Conservation (phyloP, 2,113 vertebrate species). For the Heterochromis multidens region DNA sequence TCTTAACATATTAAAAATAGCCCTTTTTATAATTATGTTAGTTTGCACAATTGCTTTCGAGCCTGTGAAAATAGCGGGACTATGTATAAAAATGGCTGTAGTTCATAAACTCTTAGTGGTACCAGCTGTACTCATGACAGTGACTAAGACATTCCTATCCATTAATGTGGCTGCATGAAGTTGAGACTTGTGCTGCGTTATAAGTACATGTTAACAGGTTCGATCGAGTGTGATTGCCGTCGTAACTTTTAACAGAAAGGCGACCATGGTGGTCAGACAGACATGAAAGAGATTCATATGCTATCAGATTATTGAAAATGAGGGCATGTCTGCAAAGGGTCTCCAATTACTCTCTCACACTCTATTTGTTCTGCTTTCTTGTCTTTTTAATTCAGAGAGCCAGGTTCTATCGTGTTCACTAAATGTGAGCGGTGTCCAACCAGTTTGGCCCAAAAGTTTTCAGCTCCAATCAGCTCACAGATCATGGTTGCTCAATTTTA, state of each 20-base stretch:
- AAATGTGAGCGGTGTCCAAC: not conserved
- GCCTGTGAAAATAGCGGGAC: not conserved
- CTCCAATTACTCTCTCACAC: not conserved
- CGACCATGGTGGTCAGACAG: not conserved
- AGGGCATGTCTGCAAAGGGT: not conserved
- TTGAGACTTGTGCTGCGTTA: not conserved
- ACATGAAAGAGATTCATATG: not conserved
- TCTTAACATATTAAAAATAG: not conserved
- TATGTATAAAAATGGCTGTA: not conserved
- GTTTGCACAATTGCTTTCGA: not conserved
- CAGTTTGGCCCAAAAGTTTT: not conserved
- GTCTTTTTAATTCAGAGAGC: not conserved
- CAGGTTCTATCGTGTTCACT: not conserved
- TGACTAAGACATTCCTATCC: not conserved
- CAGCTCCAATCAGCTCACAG: not conserved
- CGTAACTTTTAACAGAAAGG: not conserved
- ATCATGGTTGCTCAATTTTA: not conserved
- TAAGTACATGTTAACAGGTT: not conserved
- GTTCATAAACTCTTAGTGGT: not conserved
- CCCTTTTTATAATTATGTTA: not conserved
- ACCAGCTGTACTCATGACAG: not conserved
- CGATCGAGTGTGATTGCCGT: not conserved
- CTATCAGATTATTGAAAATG: not conserved
- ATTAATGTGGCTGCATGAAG: not conserved
- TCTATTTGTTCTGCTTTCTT: not conserved